These are phyloP conservation scores for Brachionus asplanchnoidis DNA, from an alignment of 1,140 invertebrate species.

Conservation along the genomic window DNA sequence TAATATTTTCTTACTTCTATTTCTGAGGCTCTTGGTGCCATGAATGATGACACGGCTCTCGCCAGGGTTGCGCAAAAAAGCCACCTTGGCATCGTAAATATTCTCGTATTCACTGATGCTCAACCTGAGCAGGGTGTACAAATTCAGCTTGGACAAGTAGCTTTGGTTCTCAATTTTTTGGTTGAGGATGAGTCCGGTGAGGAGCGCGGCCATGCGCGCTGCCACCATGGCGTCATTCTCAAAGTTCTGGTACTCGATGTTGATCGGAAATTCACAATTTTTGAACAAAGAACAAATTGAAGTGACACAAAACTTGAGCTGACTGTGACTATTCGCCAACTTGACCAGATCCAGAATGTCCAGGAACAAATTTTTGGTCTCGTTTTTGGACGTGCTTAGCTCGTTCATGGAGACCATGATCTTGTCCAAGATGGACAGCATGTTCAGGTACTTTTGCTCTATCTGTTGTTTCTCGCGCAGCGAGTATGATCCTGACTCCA, in stretches of 20 bases:
- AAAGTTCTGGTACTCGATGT: slow-evolving; percentile 11
- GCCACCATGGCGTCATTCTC: slow-evolving; percentile 4
- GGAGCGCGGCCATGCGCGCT: not conserved
- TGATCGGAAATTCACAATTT: slow-evolving; percentile 38
- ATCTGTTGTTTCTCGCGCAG: not conserved
- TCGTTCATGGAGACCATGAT: not conserved
- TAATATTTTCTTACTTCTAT: not conserved
- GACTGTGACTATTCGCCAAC: not conserved
- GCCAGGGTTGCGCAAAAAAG: not conserved
- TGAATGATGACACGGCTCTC: slow-evolving; percentile 30
- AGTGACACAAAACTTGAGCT: slow-evolving; percentile 7
- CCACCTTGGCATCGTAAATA: slow-evolving; percentile 20
- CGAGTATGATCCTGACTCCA: not conserved
- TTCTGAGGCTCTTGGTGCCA: not conserved
- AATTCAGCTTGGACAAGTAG: slow-evolving; percentile 5
- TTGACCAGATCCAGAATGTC: slow-evolving; percentile 16
- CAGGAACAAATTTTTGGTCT: not conserved
- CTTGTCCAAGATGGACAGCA: not conserved
- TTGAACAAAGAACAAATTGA: slow-evolving; percentile 28
- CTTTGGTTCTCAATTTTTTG: slow-evolving; percentile 24
- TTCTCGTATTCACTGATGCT: slow-evolving; percentile 22
- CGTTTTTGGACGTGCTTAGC: not conserved
- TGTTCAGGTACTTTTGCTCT: not conserved
- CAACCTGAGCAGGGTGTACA: not conserved
- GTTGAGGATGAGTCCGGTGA: slow-evolving; percentile 2